Evolutionary conservation across 2,113 vertebrate genomes (phyloP).

Genomic region (Cathartes aura): DNA sequence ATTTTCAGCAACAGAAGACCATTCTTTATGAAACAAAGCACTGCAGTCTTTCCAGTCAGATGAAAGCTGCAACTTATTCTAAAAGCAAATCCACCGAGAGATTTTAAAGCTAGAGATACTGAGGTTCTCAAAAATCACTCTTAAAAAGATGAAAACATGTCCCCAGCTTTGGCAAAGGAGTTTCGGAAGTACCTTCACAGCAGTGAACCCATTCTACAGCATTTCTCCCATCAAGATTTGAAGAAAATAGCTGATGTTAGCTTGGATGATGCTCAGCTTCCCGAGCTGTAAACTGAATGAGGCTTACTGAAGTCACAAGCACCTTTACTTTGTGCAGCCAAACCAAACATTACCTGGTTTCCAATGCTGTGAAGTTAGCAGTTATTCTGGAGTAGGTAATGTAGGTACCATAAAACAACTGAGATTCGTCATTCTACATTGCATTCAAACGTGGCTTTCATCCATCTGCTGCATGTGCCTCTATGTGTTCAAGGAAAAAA

Average conservation of each 20-base stretch:
- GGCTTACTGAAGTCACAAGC: background rate
- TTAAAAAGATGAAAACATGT: background rate
- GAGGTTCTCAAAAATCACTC: background rate
- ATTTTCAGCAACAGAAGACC: background rate
- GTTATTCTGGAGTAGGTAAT: background rate
- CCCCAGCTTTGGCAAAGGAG: background rate
- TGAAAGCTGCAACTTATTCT: background rate
- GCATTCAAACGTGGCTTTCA: background rate
- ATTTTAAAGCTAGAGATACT: background rate
- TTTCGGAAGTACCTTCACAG: background rate
- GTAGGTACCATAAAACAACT: background rate
- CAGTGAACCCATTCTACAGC: background rate
- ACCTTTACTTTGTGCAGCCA: background rate
- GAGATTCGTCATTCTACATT: background rate
- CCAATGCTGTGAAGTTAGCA: background rate
- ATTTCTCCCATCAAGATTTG: background rate
- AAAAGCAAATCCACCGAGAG: background rate
- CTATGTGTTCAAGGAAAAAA: background rate
- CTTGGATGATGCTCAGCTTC: background rate
- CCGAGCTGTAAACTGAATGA: background rate
- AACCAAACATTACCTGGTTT: background rate
- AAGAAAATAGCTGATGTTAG: background rate
- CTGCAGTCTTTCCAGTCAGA: background rate
- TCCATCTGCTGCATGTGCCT: background rate
- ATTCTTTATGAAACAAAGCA: background rate